Conservation (phyloP, 2,888 invertebrate genomes). For the Ectemnius continuus region DNA sequence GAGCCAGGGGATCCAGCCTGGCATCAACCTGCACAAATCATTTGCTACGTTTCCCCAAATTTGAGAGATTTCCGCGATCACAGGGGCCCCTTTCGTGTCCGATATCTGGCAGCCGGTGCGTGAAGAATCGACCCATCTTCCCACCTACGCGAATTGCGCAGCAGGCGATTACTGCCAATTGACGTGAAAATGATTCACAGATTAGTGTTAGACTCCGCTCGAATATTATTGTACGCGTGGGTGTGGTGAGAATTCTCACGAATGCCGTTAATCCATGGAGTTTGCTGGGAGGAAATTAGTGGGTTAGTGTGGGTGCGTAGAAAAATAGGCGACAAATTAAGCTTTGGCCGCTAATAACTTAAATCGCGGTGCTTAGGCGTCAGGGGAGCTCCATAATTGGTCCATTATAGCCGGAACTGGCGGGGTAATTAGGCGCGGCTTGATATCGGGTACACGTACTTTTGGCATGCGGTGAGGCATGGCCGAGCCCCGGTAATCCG, state of each 20-base stretch:
- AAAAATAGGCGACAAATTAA: constrained; percentile 21
- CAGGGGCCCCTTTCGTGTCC: constrained; percentile 31
- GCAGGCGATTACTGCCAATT: too few relatives aligned
- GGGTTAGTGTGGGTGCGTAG: too few relatives aligned
- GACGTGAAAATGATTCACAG: too few relatives aligned
- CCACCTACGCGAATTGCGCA: constrained; percentile 13
- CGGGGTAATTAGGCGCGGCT: constrained; percentile 51
- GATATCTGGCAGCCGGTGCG: constrained; percentile 68
- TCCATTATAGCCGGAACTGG: constrained; percentile 44
- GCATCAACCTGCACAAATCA: constrained; percentile 62
- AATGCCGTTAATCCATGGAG: too few relatives aligned
- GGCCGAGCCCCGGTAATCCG: constrained; percentile 48
- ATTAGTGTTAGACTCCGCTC: too few relatives aligned
- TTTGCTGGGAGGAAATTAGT: too few relatives aligned
- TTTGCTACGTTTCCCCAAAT: constrained; percentile 61
- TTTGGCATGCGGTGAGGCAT: constrained; percentile 61
- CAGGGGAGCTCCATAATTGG: constrained; percentile 45
- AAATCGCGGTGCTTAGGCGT: constrained; percentile 39
- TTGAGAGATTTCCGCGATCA: constrained; percentile 30
- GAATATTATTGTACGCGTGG: too few relatives aligned
- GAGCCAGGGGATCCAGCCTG: constrained; percentile 12
- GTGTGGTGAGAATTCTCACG: too few relatives aligned
- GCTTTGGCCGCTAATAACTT: constrained; percentile 35
- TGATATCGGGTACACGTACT: constrained; percentile 61
- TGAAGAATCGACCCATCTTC: constrained; percentile 63